phyloP scores from a whole-genome alignment of 1,140 invertebrate genomes.

The Calliopsis andreniformis region DNA sequence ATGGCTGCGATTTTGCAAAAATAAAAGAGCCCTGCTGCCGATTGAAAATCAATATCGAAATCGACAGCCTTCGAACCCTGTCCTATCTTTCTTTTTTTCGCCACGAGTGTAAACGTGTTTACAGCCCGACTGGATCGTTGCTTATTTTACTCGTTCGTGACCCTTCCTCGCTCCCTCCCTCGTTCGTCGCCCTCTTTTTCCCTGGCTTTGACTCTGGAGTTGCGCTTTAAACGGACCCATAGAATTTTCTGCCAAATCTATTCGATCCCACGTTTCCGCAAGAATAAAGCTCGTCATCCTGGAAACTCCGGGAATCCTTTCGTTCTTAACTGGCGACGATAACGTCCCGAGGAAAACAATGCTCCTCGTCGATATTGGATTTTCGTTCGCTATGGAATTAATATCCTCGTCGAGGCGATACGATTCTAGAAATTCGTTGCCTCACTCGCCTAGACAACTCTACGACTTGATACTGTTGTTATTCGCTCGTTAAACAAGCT shows the following conservation, averaged over 20 bases:
- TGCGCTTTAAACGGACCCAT: constrained; percentile 15
- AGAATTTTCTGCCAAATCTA: constrained; percentile 37
- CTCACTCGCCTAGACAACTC: not conserved
- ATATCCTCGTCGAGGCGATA: constrained; percentile 22
- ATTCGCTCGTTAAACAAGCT: not conserved
- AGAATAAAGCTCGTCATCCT: constrained; percentile 25
- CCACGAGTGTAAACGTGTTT: constrained; percentile 57
- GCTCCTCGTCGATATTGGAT: constrained; percentile 24
- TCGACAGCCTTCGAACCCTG: too few species aligned
- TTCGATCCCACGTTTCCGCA: constrained; percentile 20
- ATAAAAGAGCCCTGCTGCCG: constrained; percentile 47
- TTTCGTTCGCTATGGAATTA: constrained; percentile 16
- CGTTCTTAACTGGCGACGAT: not conserved
- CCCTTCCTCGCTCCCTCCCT: not conserved
- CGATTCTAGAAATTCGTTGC: not conserved
- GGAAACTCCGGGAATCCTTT: not conserved
- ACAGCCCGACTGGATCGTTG: constrained; percentile 23
- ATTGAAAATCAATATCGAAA: constrained; percentile 59
- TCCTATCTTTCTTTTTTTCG: constrained; percentile 18
- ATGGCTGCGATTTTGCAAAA: constrained; percentile 53
- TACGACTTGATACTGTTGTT: not conserved
- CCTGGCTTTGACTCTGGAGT: not conserved
- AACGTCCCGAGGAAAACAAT: constrained; percentile 25
- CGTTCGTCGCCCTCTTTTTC: not conserved
- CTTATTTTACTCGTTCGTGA: constrained; percentile 42